Conservation (phyloP, 2,797 vertebrate species). For the Aldrovandia affinis region DNA sequence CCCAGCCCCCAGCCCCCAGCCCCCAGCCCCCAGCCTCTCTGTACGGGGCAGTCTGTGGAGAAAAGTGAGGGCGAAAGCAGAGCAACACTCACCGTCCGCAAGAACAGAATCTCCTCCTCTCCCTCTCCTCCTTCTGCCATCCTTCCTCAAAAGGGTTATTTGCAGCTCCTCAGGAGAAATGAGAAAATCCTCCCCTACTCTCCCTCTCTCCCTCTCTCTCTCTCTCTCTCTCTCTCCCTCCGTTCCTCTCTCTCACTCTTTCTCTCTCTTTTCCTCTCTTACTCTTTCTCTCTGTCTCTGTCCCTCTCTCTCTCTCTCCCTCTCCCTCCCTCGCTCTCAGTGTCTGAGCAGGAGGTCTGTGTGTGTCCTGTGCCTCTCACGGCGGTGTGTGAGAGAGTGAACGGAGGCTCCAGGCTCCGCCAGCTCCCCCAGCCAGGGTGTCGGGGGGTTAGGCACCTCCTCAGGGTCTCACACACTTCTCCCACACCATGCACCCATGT, state of each 20-base stretch:
- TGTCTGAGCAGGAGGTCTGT: constrained; percentile 76
- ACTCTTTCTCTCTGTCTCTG: constrained; percentile 52
- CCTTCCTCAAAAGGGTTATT: constrained; percentile 69
- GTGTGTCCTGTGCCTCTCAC: constrained; percentile 75
- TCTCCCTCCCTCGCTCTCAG: constrained; percentile 55
- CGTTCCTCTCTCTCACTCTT: constrained; percentile 45
- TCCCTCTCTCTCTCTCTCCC: constrained; percentile 44
- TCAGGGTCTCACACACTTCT: constrained; percentile 59
- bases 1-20: not conserved
- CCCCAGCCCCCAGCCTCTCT: not conserved
- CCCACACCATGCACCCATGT: constrained; percentile 63
- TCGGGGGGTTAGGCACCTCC: constrained; percentile 47
- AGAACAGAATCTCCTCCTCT: constrained; percentile 92
- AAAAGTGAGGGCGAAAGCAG: constrained; percentile 28
- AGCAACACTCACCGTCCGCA: constrained; percentile 85
- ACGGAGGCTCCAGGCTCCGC: constrained; percentile 55
- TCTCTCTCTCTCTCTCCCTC: constrained; percentile 51
- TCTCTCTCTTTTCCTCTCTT: constrained; percentile 54
- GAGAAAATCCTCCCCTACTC: constrained; percentile 66
- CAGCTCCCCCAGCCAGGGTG: constrained; percentile 41
- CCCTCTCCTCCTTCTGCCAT: constrained; percentile 91
- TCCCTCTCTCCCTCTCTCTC: constrained; percentile 53
- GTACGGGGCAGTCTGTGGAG: not conserved
- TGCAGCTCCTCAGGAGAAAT: constrained; percentile 76
- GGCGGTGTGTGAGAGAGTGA: constrained; percentile 74